Evolutionary conservation across 2,888 invertebrate genomes (phyloP).

Genomic region (Copidosoma aretas): DNA sequence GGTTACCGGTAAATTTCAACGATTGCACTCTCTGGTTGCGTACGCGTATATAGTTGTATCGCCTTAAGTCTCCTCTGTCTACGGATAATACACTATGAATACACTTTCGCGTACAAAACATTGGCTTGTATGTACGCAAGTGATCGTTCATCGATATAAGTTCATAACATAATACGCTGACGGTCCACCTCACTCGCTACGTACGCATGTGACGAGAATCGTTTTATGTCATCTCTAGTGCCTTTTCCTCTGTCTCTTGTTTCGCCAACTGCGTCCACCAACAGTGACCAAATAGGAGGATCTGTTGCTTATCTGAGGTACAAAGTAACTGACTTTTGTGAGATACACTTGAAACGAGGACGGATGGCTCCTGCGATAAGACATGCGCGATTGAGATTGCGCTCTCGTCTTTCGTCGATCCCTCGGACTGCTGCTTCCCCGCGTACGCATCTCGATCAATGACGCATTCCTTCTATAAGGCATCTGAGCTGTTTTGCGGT

Average conservation of each 20-base stretch:
- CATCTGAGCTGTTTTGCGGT: not conserved
- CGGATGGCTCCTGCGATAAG: conserved; percentile 17
- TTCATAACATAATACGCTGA: no score
- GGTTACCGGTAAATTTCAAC: conserved; percentile 40
- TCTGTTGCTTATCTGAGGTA: conserved; percentile 13
- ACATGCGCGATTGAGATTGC: not conserved
- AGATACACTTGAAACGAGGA: not conserved
- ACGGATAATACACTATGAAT: no score
- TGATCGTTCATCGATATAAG: no score
- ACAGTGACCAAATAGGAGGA: no score
- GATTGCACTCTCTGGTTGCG: conserved; percentile 16
- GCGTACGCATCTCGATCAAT: no score
- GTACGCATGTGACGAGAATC: not conserved
- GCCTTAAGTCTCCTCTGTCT: no score
- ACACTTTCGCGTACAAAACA: no score
- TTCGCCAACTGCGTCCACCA: not conserved
- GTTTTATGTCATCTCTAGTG: not conserved
- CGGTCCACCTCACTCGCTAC: conserved; percentile 21
- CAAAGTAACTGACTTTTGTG: conserved; percentile 3
- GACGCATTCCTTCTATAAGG: no score
- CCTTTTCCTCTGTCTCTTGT: not conserved
- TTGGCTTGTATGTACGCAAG: no score
- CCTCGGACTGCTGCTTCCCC: conserved; percentile 13
- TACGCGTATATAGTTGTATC: no score
- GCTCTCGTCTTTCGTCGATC: not conserved